Evolutionary conservation across 2,888 invertebrate species (phyloP).

Genomic region (Eumerus sabulonum): DNA sequence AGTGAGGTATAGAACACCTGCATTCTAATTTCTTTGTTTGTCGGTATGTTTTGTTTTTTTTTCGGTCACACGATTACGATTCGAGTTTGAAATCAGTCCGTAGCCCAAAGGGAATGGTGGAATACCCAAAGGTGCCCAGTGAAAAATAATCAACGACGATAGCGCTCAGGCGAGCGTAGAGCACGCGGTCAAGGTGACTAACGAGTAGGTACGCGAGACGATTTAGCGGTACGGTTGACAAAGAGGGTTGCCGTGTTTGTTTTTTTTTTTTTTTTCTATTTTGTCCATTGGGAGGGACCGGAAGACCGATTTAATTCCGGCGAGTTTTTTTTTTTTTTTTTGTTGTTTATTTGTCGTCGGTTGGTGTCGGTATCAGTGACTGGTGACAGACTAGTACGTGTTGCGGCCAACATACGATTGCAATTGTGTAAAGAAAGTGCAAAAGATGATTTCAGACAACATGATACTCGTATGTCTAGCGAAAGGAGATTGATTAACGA

Average conservation of each 20-base stretch:
- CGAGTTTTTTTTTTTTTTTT: no score
- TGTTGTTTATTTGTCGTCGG: neutral
- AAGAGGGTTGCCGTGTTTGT: neutral
- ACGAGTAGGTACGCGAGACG: no score
- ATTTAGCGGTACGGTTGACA: no score
- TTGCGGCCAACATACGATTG: neutral
- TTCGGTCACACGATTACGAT: no score
- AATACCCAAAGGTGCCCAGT: no score
- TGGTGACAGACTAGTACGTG: conserved; percentile 7
- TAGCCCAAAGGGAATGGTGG: conserved; percentile 8
- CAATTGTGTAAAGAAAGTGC: conserved; percentile 31
- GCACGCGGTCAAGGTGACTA: conserved; percentile 55
- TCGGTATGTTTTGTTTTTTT: conserved; percentile 12
- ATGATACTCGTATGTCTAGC: conserved; percentile 33
- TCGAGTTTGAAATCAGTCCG: conserved; percentile 15
- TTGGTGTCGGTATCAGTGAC: conserved; percentile 32
- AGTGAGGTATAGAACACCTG: neutral
- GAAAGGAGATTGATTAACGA: conserved; percentile 58
- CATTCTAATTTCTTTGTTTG: conserved; percentile 2
- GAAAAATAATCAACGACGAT: no score
- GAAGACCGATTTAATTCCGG: conserved; percentile 33
- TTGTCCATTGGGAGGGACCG: conserved; percentile 22
- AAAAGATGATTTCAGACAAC: conserved; percentile 3
- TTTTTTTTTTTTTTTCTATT: neutral
- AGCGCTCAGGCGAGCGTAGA: neutral